Percentiles rank a stretch among this genome's conserved stretches.
Conservation (phyloP, 2,797 vertebrate genomes). For the Scleropages formosus region DNA sequence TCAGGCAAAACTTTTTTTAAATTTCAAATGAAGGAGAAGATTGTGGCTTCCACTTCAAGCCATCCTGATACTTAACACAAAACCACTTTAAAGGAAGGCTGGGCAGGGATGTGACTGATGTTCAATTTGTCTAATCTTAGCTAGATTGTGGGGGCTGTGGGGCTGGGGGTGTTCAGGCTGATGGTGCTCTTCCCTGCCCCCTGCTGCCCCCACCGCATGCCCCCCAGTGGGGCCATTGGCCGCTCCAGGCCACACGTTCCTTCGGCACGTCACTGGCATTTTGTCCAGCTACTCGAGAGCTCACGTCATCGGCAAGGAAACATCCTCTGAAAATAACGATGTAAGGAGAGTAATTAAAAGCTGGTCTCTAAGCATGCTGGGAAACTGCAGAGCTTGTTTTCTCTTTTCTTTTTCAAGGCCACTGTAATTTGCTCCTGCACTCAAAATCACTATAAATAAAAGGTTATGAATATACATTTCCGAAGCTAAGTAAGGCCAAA, state of each 20-base stretch:
- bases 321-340: conserved; percentile 10
- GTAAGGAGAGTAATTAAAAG: conserved; percentile 27
- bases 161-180: not conserved
- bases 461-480: conserved; percentile 50
- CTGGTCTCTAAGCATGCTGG: conserved; percentile 44
- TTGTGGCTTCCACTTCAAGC: conserved; percentile 72
- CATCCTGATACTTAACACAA: conserved; percentile 69
- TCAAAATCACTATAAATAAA: conserved; percentile 61
- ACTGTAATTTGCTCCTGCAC: conserved; percentile 58
- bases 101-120: conserved; percentile 73
- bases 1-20: conserved; percentile 59
- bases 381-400: conserved; percentile 54
- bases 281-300: conserved; percentile 21
- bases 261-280: not conserved
- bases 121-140: conserved; percentile 79
- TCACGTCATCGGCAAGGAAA: not conserved
- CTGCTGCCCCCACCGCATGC: not conserved
- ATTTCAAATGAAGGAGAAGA: conserved; percentile 66
- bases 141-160: conserved; percentile 51
- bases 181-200: not conserved
- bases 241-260: no score
- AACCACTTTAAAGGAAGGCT: conserved; percentile 76
- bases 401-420: conserved; percentile 53
- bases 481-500: conserved; percentile 57
- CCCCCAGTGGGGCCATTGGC: not conserved